phyloP scores from a whole-genome alignment of 2,113 vertebrate species.

The Panthera leo region DNA sequence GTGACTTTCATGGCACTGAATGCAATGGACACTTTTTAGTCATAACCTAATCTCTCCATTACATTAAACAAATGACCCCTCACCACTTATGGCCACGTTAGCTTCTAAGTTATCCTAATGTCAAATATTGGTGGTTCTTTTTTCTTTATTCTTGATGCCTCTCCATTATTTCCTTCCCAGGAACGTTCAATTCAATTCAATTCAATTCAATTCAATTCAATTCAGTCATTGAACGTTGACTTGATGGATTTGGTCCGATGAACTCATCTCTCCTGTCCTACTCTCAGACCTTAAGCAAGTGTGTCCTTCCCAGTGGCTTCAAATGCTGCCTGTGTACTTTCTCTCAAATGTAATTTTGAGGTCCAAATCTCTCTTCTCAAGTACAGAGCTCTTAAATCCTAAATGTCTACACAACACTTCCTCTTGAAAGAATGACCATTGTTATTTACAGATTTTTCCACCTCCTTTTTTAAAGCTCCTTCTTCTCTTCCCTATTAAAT shows the following conservation, averaged over 20 bases:
- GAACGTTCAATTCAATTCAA: too few species aligned
- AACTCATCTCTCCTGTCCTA: background rate
- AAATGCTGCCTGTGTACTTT: background rate
- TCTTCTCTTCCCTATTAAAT: background rate
- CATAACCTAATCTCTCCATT: background rate
- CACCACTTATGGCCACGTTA: background rate
- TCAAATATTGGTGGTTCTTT: background rate
- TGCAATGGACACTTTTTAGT: background rate
- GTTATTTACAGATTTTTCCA: background rate
- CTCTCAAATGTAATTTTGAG: background rate
- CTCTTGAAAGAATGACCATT: background rate
- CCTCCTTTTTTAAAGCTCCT: background rate
- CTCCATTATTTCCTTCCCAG: background rate
- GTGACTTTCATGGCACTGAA: background rate
- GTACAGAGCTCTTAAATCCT: background rate
- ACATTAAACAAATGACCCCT: background rate
- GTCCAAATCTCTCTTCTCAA: background rate
- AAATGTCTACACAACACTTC: background rate
- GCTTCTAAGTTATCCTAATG: background rate
- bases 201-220: background rate
- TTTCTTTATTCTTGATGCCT: background rate
- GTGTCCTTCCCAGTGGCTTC: background rate
- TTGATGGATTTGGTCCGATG: background rate
- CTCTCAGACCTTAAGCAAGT: background rate
- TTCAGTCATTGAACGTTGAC: background rate